A percentile compares a stretch with the other conserved stretches of the same genome.
Evolutionary conservation across 2,113 vertebrate species (phyloP).

Genomic region (Cranoglanis bouderius): DNA sequence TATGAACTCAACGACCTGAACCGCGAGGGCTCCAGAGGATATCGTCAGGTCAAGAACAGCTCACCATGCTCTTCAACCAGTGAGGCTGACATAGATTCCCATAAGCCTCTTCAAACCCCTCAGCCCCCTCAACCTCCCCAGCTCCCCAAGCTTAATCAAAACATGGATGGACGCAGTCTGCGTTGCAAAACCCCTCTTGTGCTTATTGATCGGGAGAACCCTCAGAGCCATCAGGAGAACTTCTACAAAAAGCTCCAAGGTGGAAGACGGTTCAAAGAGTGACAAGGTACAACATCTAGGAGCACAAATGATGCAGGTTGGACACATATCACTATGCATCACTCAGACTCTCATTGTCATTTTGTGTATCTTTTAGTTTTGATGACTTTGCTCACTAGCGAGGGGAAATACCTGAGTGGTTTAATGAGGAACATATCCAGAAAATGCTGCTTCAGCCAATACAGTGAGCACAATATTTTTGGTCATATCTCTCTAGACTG

Average conservation of each 20-base stretch:
- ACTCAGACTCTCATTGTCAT: constrained; percentile 18
- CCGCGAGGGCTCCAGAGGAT: constrained; percentile 71
- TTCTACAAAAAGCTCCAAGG: constrained; percentile 85
- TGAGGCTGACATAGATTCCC: constrained; percentile 70
- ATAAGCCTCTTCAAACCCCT: background rate
- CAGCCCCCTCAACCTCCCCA: constrained; percentile 42
- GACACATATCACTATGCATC: constrained; percentile 41
- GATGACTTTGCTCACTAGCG: constrained; percentile 1
- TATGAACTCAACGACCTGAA: constrained; percentile 79
- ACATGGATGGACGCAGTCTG: constrained; percentile 69
- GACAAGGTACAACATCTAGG: constrained; percentile 15
- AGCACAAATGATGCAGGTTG: constrained; percentile 40
- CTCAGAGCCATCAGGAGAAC: constrained; percentile 72
- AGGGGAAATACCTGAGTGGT: constrained; percentile 16
- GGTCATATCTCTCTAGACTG: background rate
- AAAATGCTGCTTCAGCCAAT: constrained; percentile 31
- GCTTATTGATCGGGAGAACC: constrained; percentile 65
- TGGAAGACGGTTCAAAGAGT: constrained; percentile 80
- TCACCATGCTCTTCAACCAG: constrained; percentile 76
- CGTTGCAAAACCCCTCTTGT: constrained; percentile 76
- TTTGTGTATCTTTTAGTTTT: constrained; percentile 24
- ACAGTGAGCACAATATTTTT: constrained; percentile 48
- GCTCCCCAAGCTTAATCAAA: constrained; percentile 66
- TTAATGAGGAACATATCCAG: constrained; percentile 7
- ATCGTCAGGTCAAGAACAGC: constrained; percentile 69